Evolutionary conservation across 2,113 vertebrate genomes (phyloP), one percentile per base, ranked within the genome.

Genomic region (Hippocampus zosterae): DNA sequence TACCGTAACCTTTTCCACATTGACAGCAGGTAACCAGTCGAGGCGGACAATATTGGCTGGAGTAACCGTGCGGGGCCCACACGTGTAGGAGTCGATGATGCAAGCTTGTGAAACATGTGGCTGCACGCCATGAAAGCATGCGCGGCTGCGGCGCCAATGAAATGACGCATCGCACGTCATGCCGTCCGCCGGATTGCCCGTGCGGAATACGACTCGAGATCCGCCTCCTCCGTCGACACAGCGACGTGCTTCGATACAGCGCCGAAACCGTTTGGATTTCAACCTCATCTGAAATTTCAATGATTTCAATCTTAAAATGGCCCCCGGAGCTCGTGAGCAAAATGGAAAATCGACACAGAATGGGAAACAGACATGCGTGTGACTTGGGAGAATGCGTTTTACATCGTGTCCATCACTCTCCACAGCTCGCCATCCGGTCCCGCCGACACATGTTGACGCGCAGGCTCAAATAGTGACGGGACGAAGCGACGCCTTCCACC

Each of bases 1-100:
- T 2, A 57, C 23, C 15, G 55, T 3, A 55, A 11, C 11, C 52
- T 10, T 23, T n/a, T 55, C 8, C n/a, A 55, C 9, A 55, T 23
- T 55, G n/a, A n/a, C 8, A n/a, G 3, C 2, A 57, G 23, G 23
- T 57, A 27, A 57, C 23, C 55, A 13, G 55, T 27, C 13, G 25
- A 5, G 29, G 29, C 55, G 27, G 55, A 56, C 55, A 21, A 21
- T n/a, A 53, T n/a, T 53, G 12, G 23, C 7, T 29, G 5, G 74
- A 78, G 74, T 71, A 50, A 74, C 76, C 67, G 71, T 76, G 70
- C 79, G 46, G 63, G 81, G 81, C 73, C 80, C 65, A 44, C 67
- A 69, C 61, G 75, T 78, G 87, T 85, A 79, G 74, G 82, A 60
- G 81, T 83, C 79, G 59, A 87, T 89, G 84, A 90, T 85, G 86